Base-by-base conservation (phyloP, 2,888 invertebrate species). In the Euzophera pinguis region DNA sequence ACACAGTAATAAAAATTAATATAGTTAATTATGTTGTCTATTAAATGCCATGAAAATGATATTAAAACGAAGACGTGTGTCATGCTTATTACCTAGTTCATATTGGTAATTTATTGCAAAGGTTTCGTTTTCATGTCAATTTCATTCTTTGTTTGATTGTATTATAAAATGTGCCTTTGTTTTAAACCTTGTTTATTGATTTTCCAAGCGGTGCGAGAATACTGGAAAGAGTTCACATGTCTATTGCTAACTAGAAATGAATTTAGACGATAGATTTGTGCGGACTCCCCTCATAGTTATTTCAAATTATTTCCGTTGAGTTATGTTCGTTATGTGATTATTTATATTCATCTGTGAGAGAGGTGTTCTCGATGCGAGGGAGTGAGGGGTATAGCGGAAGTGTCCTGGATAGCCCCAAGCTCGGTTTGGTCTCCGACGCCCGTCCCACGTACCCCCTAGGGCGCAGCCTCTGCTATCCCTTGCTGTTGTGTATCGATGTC, bases 301-400 rank as follows among this genome's bases (percentile, higher is more conserved):
- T 22, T 22, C 2, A 22, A 22, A 74, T 72, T 71, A 69, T 75
- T 86, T 84, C 75, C 80, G 75, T 88, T 87, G 67, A 81, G 79
- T 88, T 86, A 70, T 78, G 78, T 89, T 85, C 78, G 75, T 84
- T 85, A 77, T 81, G 74, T 83, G 78, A 84, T 85, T 82, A 84
- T 85, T 87, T 90, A 82, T 87, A 80, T 85, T 84, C 82, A 87
- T 86, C 80, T 88, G 89, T 89, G 89, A 89, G 89, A 88, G 89
- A 89, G 89, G 89, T 90, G 89, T 90, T 88, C 89, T 89, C 89
- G 89, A 88, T 89, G 84, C 84, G 86, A 87, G 89, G 86, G 89
- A 89, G 89, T 87, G 88, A 85, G 89, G 89, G 89, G 89, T 88
- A 87, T 84, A 85, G 88, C 86, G 85, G 85, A 84, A 84, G 86